Conservation (phyloP, 1,140 invertebrate genomes). For the silkworm (Bombyx mori) region DNA sequence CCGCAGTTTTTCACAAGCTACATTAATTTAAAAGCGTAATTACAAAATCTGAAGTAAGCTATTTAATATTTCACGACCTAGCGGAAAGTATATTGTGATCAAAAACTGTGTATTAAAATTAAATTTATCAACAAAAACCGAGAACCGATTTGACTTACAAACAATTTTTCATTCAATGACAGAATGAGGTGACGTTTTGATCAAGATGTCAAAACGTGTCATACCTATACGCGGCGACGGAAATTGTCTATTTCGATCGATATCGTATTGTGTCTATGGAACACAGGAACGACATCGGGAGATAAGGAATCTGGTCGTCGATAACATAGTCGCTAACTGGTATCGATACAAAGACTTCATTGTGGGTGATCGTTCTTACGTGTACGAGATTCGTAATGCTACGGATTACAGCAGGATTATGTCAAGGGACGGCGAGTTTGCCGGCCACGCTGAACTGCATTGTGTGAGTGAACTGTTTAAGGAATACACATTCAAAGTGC, state of each 20-base stretch:
- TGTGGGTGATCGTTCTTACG: constrained; percentile 51
- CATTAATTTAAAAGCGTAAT: too few relatives aligned
- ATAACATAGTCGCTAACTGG: constrained; percentile 47
- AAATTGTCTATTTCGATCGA: constrained; percentile 56
- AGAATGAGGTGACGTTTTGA: too few relatives aligned
- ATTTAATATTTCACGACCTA: too few relatives aligned
- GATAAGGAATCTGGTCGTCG: constrained; percentile 39
- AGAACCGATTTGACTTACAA: too few relatives aligned
- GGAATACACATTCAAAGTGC: constrained; percentile 47
- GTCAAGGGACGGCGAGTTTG: constrained; percentile 49
- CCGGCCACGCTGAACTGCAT: constrained; percentile 53
- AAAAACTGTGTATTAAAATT: too few relatives aligned
- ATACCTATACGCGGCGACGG: constrained; percentile 50
- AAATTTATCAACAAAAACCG: too few relatives aligned
- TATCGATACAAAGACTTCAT: constrained; percentile 55
- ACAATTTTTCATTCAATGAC: too few relatives aligned
- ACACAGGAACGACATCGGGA: constrained; percentile 53
- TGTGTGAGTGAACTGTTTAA: constrained; percentile 42
- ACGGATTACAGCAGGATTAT: constrained; percentile 39
- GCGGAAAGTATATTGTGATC: too few relatives aligned
- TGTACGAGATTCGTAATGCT: constrained; percentile 23
- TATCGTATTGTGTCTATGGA: constrained; percentile 47
- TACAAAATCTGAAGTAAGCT: too few relatives aligned
- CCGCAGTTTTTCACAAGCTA: too few relatives aligned
- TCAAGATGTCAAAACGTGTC: constrained; percentile 33